These are phyloP conservation scores for Mus caroli DNA, from an alignment of 2,797 vertebrate species.

Conservation along the genomic window DNA sequence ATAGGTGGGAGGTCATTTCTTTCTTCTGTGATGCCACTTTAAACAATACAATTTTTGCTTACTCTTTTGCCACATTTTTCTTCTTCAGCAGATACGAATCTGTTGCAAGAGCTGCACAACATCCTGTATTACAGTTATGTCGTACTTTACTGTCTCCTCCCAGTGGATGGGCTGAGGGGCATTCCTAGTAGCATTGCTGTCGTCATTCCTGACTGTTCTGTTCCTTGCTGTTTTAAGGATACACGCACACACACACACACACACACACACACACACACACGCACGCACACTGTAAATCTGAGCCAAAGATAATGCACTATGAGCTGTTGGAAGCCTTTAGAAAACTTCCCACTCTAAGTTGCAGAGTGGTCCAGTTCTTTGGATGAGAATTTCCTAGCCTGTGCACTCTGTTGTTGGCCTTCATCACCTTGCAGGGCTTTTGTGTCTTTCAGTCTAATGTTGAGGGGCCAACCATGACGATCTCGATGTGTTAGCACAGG, in stretches of 20 bases:
- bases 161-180: neutral
- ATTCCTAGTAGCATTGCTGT: neutral
- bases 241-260: too few relatives aligned
- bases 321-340: neutral
- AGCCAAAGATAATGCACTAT: neutral
- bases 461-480: neutral
- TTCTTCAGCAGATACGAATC: conserved; percentile 41
- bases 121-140: neutral
- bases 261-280: too few relatives aligned
- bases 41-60: conserved; percentile 41
- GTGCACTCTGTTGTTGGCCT: neutral
- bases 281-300: neutral
- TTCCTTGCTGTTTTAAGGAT: conserved; percentile 38
- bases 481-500: neutral
- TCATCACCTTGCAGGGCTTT: neutral
- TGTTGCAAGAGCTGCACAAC: neutral
- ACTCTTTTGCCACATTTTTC: conserved; percentile 14
- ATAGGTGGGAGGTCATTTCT: neutral
- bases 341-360: neutral
- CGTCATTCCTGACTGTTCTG: neutral
- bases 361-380: conserved; percentile 1
- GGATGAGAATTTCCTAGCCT: neutral
- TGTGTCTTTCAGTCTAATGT: conserved; percentile 32
- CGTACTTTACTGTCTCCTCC: neutral
- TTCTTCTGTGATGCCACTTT: neutral